A percentile compares a stretch with the other conserved stretches of the same genome.
Conservation (phyloP, 37 sponge, comb jelly and placozoan genomes). For the Spongilla lacustris region DNA sequence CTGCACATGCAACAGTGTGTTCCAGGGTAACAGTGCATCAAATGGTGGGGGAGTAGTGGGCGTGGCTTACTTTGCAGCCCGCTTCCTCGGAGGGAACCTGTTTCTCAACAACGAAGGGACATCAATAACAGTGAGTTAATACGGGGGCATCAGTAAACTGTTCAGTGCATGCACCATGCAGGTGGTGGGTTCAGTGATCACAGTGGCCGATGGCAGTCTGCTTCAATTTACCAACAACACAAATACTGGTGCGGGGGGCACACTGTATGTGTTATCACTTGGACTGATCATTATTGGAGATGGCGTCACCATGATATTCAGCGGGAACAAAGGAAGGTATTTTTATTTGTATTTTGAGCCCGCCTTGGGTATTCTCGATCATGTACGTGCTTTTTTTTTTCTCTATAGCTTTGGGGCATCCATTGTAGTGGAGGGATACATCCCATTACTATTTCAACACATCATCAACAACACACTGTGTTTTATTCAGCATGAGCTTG, state of each 20-base stretch:
- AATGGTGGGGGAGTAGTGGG: conserved; percentile 26
- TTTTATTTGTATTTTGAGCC: too few relatives aligned
- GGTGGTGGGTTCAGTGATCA: background rate
- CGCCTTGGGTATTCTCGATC: too few relatives aligned
- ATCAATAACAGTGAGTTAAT: conserved; percentile 6
- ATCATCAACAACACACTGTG: conserved; percentile 67
- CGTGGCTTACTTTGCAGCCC: conserved; percentile 28
- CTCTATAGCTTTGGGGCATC: conserved; percentile 61
- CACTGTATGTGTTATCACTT: conserved; percentile 38
- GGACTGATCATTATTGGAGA: conserved; percentile 31
- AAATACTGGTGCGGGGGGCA: conserved; percentile 22
- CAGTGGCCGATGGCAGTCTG: conserved; percentile 15
- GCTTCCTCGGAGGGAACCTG: conserved; percentile 30
- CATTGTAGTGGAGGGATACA: conserved; percentile 17
- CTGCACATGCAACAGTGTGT: conserved; percentile 18
- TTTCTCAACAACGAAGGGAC: conserved; percentile 44
- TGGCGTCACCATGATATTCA: conserved; percentile 12
- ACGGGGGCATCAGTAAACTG: background rate
- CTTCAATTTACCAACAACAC: conserved; percentile 14
- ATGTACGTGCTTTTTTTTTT: too few relatives aligned
- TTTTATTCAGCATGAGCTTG: background rate
- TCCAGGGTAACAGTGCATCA: background rate
- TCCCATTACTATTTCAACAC: background rate
- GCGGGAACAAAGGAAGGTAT: conserved; percentile 37
- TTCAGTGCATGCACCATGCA: background rate